Conservation (phyloP, 2,888 invertebrate genomes). For the Ashinkailepas kermadecensis region DNA sequence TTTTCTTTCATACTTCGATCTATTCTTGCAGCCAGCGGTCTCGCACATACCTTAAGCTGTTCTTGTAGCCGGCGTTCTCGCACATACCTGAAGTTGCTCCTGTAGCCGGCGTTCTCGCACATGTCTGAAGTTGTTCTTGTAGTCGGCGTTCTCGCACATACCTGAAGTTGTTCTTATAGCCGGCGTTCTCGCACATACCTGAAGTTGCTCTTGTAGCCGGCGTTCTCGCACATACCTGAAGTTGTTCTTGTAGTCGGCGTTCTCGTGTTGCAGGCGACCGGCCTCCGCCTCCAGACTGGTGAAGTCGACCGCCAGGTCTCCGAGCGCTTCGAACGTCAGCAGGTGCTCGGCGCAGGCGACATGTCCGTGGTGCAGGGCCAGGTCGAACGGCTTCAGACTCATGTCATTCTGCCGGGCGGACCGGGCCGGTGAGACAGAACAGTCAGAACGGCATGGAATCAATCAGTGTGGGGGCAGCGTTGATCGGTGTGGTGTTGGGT, state of each 20-base stretch:
- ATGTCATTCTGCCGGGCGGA: constrained; percentile 37
- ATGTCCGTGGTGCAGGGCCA: constrained; percentile 37
- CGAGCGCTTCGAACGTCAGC: constrained; percentile 38
- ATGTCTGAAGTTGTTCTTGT: constrained; percentile 36
- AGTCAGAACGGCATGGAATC: too few relatives aligned
- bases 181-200: constrained; percentile 37
- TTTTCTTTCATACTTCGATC: too few relatives aligned
- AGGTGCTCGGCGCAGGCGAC: constrained; percentile 38
- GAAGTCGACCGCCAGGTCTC: constrained; percentile 37
- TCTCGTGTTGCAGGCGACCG: constrained; percentile 35
- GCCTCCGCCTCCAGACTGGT: constrained; percentile 34
- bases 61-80: too few relatives aligned
- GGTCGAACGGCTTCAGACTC: constrained; percentile 39
- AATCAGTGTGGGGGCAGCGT: too few relatives aligned
- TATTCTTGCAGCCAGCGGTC: too few relatives aligned
- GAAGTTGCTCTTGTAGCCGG: constrained; percentile 36
- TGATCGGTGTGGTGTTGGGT: too few relatives aligned
- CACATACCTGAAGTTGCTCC: too few relatives aligned
- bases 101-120: too few relatives aligned
- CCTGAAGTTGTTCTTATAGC: constrained; percentile 36
- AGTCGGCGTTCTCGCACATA: constrained; percentile 36
- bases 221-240: constrained; percentile 36
- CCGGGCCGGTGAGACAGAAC: too few relatives aligned
- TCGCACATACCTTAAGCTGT: too few relatives aligned
- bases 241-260: constrained; percentile 35